A percentile compares a stretch with the other conserved stretches of the same genome.
Evolutionary conservation across 2,797 vertebrate genomes (phyloP).

Genomic region (Ara ararauna): DNA sequence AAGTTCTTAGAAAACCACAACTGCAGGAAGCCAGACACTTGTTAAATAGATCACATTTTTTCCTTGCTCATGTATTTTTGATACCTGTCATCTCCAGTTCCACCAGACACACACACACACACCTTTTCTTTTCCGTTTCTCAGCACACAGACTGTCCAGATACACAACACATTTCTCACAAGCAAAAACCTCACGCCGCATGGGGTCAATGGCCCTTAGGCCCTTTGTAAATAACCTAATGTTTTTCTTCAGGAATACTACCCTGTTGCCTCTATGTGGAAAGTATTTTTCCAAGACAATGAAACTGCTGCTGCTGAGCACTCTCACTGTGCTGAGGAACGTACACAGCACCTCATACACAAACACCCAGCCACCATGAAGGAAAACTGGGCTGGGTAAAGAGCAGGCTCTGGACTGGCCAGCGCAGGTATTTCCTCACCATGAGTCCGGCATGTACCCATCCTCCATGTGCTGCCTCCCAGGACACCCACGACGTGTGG

Average conservation of each 20-base stretch:
- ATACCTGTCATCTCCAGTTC: background rate
- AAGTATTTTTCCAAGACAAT: background rate
- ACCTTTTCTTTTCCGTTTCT: background rate
- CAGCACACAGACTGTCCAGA: background rate
- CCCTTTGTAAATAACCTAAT: background rate
- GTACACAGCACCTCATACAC: accelerated
- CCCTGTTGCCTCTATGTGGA: background rate
- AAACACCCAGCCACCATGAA: accelerated
- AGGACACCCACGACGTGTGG: background rate
- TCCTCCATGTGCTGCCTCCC: background rate
- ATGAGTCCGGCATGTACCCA: background rate
- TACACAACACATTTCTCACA: background rate
- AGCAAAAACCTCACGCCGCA: background rate
- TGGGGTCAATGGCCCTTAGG: background rate
- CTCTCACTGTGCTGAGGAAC: accelerated
- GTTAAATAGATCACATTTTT: constrained; percentile 22
- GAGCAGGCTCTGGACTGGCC: background rate
- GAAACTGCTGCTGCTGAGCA: background rate
- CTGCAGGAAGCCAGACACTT: background rate
- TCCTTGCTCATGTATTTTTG: constrained; percentile 11
- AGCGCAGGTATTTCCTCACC: background rate
- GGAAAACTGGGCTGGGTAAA: background rate
- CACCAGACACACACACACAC: background rate
- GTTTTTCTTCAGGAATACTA: background rate
- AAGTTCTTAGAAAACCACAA: constrained; percentile 40